These are phyloP conservation scores for Allacma fusca DNA, from an alignment of 2,888 invertebrate species.

Conservation along the genomic window DNA sequence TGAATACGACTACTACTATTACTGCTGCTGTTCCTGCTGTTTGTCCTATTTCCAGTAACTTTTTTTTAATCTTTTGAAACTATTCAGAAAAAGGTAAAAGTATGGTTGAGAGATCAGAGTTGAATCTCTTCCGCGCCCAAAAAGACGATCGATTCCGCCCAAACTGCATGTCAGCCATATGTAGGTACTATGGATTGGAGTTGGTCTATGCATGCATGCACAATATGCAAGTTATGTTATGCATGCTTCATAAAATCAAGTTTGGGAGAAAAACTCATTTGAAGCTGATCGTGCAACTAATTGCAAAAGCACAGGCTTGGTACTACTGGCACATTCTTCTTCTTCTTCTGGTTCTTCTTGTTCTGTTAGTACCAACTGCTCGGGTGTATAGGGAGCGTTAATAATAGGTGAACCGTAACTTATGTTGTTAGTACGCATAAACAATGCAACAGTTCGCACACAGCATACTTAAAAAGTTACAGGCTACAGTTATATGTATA, in stretches of 20 bases:
- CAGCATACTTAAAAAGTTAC: not conserved
- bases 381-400: not conserved
- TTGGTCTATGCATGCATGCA: not conserved
- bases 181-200: too few relatives aligned
- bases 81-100: not conserved
- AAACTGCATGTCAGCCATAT: not conserved
- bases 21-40: too few relatives aligned
- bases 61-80: not conserved
- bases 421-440: slow-evolving; percentile 12
- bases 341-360: not conserved
- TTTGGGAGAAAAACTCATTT: slow-evolving; percentile 5
- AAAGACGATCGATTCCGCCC: not conserved
- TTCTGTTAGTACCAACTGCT: not conserved
- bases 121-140: not conserved
- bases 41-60: not conserved
- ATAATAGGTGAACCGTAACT: slow-evolving; percentile 16
- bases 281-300: slow-evolving; percentile 10
- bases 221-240: too few relatives aligned
- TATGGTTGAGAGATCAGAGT: not conserved
- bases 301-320: slow-evolving; percentile 16
- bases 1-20: too few relatives aligned
- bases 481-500: not conserved
- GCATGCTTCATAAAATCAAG: not conserved
- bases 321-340: slow-evolving; percentile 6
- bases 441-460: slow-evolving; percentile 16